phyloP scores from a whole-genome alignment of 2,888 invertebrate species.

The Autographa gamma region DNA sequence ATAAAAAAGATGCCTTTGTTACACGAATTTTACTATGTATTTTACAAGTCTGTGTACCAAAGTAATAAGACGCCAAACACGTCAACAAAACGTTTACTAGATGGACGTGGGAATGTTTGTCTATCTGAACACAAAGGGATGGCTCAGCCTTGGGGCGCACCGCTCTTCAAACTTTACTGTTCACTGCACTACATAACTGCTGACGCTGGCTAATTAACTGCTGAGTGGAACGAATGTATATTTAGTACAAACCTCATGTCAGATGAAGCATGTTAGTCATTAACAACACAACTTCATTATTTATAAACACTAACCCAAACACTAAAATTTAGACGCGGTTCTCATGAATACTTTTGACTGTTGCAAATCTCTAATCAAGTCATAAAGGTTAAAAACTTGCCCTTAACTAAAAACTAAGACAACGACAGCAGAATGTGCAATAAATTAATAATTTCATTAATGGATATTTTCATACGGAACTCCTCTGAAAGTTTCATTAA shows the following conservation, averaged over 20 bases:
- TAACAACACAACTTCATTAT: too few species aligned
- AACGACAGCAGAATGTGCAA: not conserved
- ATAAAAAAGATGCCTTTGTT: too few species aligned
- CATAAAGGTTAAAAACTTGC: too few species aligned
- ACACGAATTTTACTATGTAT: too few species aligned
- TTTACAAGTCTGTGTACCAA: constrained; percentile 14
- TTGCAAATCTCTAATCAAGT: too few species aligned
- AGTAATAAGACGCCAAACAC: constrained; percentile 30
- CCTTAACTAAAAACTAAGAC: too few species aligned
- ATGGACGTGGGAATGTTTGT: constrained; percentile 67
- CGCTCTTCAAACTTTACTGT: constrained; percentile 22
- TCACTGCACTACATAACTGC: not conserved
- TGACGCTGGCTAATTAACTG: constrained; percentile 4
- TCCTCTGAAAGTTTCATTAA: not conserved
- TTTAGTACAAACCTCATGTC: too few species aligned
- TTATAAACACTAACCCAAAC: too few species aligned
- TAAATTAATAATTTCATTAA: not conserved
- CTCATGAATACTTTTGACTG: too few species aligned
- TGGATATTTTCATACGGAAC: not conserved
- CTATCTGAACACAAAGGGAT: constrained; percentile 55
- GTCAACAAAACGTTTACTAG: constrained; percentile 53
- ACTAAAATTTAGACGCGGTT: too few species aligned
- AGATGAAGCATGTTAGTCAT: too few species aligned
- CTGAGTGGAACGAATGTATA: too few species aligned
- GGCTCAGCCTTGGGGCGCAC: constrained; percentile 25